Percentiles rank a stretch among this genome's conserved stretches.
Conservation (phyloP, 2,797 vertebrate species). For the Thaleichthys pacificus region DNA sequence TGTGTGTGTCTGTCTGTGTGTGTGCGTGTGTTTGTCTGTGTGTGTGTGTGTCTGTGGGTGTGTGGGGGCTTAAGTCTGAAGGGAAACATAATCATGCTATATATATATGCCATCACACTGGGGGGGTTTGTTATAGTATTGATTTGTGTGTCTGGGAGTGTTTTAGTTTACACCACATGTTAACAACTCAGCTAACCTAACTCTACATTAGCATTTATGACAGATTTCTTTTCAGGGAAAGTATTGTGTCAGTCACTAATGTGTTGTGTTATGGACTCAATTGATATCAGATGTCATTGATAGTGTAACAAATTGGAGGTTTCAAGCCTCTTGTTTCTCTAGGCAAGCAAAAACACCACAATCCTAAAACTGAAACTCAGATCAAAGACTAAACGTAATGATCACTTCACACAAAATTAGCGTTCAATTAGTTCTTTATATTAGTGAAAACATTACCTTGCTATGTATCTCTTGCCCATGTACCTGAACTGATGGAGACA, state of each 20-base stretch:
- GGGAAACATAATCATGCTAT: neutral
- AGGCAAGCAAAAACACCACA: too few relatives aligned
- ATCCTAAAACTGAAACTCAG: neutral
- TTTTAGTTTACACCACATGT: neutral
- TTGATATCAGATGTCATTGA: neutral
- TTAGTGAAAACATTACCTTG: conserved; percentile 85
- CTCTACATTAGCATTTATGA: neutral
- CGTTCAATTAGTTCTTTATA: neutral
- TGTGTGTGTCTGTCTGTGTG: neutral
- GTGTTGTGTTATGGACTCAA: too few relatives aligned
- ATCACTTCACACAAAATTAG: neutral
- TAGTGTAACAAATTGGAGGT: neutral
- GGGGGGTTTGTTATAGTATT: neutral
- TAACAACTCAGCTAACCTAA: conserved; percentile 1
- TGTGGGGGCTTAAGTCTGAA: neutral
- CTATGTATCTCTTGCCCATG: conserved; percentile 97
- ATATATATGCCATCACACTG: neutral
- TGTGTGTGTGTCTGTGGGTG: neutral
- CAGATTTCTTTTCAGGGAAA: too few relatives aligned
- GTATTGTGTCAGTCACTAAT: too few relatives aligned
- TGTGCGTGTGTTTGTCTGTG: neutral
- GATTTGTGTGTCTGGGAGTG: neutral
- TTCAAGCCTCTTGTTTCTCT: neutral
- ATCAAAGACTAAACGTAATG: neutral
- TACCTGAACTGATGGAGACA: conserved; percentile 98